Conservation (phyloP, 1,140 invertebrate species). For the Grapholita molesta region DNA sequence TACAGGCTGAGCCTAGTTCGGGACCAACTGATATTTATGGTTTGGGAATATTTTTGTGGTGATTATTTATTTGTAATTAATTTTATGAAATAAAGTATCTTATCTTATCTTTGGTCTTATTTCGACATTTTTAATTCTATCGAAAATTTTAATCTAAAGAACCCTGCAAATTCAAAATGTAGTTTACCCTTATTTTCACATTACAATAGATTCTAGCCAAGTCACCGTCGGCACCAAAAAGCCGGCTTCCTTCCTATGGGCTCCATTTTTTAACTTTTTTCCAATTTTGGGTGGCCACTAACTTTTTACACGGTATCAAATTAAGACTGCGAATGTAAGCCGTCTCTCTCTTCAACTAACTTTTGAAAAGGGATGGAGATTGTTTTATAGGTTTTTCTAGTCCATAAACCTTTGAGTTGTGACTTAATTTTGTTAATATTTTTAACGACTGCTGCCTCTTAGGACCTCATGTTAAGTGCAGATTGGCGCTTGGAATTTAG, state of each 20-base stretch:
- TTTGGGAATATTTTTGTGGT: no score
- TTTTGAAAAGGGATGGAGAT: conserved; percentile 29
- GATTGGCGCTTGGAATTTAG: conserved; percentile 9
- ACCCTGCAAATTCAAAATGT: not conserved
- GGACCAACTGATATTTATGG: no score
- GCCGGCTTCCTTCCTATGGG: conserved; percentile 47
- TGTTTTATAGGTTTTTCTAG: conserved; percentile 30
- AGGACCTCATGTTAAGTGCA: conserved; percentile 37
- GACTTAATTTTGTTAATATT: conserved; percentile 59
- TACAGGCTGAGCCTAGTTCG: no score
- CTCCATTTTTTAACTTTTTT: conserved; percentile 29
- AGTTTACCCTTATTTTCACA: conserved; percentile 38
- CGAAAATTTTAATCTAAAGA: no score
- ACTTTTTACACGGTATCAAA: conserved; percentile 29
- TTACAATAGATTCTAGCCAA: conserved; percentile 35
- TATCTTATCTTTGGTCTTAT: not conserved
- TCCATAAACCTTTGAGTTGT: conserved; percentile 34
- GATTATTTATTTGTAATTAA: no score
- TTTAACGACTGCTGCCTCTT: conserved; percentile 36
- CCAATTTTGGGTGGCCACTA: conserved; percentile 39
- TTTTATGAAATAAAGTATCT: no score
- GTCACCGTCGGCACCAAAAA: conserved; percentile 58
- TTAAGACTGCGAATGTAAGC: conserved; percentile 25
- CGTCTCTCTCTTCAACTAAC: conserved; percentile 21
- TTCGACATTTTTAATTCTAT: not conserved